A percentile compares a stretch with the other conserved stretches of the same genome.
phyloP scores from a whole-genome alignment of 2,797 vertebrate genomes.

The Leucoraja ocellata region DNA sequence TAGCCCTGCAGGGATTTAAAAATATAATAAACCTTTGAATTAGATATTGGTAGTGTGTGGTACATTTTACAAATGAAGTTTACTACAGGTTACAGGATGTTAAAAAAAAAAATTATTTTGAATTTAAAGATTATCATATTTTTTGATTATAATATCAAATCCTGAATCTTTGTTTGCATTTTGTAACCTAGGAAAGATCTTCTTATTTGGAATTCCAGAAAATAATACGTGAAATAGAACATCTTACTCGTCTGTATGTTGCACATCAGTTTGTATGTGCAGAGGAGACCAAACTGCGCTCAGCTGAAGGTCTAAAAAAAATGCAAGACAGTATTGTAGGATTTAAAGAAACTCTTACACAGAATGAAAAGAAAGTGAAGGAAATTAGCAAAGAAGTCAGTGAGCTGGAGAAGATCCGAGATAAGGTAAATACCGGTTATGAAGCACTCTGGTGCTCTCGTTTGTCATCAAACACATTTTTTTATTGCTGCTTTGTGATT shows the following conservation, averaged over 20 bases:
- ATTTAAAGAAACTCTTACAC: conserved; percentile 62
- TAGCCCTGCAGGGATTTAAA: background rate
- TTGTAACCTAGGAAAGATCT: conserved; percentile 67
- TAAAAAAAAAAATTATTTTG: background rate
- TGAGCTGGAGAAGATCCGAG: conserved; percentile 71
- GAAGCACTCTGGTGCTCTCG: background rate
- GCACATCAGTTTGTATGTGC: conserved; percentile 80
- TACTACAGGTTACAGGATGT: background rate
- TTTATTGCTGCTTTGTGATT: background rate
- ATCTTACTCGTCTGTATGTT: conserved; percentile 69
- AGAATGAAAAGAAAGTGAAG: conserved; percentile 66
- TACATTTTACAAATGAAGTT: background rate
- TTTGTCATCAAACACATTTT: background rate
- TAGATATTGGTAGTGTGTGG: background rate
- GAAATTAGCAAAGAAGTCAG: conserved; percentile 69
- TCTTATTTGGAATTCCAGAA: conserved; percentile 90
- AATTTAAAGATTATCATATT: background rate
- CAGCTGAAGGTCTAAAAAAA: conserved; percentile 63
- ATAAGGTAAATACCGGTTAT: conserved; percentile 61
- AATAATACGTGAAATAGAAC: conserved; percentile 73
- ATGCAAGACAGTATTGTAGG: conserved; percentile 65
- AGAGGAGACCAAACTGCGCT: conserved; percentile 74
- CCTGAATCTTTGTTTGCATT: background rate
- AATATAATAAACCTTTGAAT: too few species aligned
- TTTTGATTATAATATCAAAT: background rate